Evolutionary conservation across 2,113 vertebrate genomes (phyloP).

Genomic region (Strix aluco): DNA sequence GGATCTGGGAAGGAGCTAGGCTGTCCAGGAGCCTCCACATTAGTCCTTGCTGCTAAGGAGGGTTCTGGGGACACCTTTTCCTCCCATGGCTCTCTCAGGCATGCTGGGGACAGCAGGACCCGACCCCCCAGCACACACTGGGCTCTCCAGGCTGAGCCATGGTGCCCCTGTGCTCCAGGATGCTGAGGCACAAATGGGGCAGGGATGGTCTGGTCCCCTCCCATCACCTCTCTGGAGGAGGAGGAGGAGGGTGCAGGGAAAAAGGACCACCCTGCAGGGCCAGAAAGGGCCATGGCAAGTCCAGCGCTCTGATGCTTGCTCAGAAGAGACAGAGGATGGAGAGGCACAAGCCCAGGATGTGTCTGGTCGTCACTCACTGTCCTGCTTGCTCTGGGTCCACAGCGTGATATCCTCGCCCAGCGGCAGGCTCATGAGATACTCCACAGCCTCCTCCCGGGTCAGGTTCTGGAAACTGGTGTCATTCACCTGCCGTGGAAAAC

Average conservation of each 20-base stretch:
- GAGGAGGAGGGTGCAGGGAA: not conserved
- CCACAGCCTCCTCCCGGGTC: slow-evolving; percentile 91
- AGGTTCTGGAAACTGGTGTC: slow-evolving; percentile 82
- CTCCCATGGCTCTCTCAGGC: not conserved
- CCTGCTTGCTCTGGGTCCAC: slow-evolving; percentile 86
- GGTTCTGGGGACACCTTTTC: not conserved
- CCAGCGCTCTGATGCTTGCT: not conserved
- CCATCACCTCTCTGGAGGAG: not conserved
- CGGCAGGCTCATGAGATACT: slow-evolving; percentile 82
- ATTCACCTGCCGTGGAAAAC: slow-evolving; percentile 80
- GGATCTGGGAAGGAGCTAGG: not conserved
- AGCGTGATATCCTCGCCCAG: slow-evolving; percentile 79
- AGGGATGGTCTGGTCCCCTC: not conserved
- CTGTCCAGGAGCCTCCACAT: not conserved
- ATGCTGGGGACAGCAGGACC: not conserved
- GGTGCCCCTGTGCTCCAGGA: not conserved
- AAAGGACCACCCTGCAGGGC: not conserved
- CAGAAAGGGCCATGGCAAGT: not conserved
- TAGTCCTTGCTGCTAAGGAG: not conserved
- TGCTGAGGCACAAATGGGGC: not conserved
- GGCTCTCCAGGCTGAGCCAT: not conserved
- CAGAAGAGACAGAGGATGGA: not conserved
- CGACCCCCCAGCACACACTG: not conserved
- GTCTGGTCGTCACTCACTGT: slow-evolving; percentile 79
- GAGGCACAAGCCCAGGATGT: not conserved